A percentile compares a stretch with the other conserved stretches of the same genome.
phyloP scores from a whole-genome alignment of 2,113 vertebrate species.

The Leptocoma aspasia region DNA sequence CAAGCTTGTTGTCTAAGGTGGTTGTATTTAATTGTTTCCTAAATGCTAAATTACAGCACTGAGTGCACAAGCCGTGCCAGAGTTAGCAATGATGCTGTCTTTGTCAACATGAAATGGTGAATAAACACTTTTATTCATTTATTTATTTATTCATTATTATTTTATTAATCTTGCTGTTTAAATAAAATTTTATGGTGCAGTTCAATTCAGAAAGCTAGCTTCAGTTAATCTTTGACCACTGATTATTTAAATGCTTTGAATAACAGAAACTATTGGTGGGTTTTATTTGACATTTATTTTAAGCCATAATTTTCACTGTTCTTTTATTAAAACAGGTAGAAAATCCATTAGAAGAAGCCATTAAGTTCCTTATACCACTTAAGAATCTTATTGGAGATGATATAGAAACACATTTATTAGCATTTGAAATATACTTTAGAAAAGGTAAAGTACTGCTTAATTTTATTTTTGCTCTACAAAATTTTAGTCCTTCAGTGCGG shows the following conservation, averaged over 20 bases:
- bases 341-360: slow-evolving; percentile 80
- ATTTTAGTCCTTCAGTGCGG: background rate
- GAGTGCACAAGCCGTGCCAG: background rate
- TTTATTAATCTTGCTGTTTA: background rate
- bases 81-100: background rate
- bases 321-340: slow-evolving; percentile 72
- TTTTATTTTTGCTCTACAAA: background rate
- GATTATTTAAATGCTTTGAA: background rate
- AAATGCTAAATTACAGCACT: background rate
- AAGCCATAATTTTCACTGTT: background rate
- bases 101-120: background rate
- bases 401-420: slow-evolving; percentile 78
- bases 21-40: background rate
- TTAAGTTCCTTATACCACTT: slow-evolving; percentile 80
- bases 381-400: slow-evolving; percentile 78
- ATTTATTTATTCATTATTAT: no score
- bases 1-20: background rate
- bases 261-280: background rate
- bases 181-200: background rate
- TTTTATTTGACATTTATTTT: background rate
- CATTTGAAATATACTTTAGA: slow-evolving; percentile 83
- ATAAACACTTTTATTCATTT: background rate
- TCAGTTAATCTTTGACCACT: background rate
- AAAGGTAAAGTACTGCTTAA: slow-evolving; percentile 73
- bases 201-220: background rate